Evolutionary conservation across 2,113 vertebrate genomes (phyloP).

Genomic region (Microtus pennsylvanicus): DNA sequence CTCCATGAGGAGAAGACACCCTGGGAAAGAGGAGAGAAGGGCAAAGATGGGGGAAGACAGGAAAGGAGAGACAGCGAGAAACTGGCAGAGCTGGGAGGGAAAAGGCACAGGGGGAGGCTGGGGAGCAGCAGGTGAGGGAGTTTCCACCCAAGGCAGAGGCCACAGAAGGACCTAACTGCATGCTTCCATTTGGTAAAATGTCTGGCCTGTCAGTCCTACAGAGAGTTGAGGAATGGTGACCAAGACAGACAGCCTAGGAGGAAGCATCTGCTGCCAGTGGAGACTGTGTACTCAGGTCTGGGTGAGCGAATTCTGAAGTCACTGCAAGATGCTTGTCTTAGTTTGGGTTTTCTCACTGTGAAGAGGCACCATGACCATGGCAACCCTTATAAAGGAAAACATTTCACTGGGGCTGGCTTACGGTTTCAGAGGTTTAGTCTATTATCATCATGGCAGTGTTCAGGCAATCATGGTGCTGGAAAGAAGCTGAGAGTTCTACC

Average conservation of each 20-base stretch:
- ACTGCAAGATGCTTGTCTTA: neutral
- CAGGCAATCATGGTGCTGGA: neutral
- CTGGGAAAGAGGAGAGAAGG: neutral
- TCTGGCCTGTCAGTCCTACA: neutral
- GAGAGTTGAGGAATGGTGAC: neutral
- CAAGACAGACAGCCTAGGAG: neutral
- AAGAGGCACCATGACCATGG: neutral
- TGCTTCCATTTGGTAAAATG: neutral
- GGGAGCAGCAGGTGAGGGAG: neutral
- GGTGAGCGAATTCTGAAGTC: neutral
- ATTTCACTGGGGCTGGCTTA: neutral
- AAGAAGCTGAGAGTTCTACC: neutral
- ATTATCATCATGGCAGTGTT: neutral
- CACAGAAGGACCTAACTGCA: neutral
- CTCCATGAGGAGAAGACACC: neutral
- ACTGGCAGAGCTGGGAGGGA: neutral
- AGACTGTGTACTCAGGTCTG: neutral
- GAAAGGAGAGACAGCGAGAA: neutral
- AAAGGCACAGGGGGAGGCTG: neutral
- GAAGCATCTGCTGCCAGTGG: neutral
- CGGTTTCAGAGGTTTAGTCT: neutral
- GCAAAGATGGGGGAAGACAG: neutral
- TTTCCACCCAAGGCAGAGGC: fast-evolving
- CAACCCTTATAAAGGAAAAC: neutral
- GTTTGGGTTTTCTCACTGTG: neutral